These are phyloP conservation scores for Dasyprocta punctata DNA, from an alignment of 2,113 vertebrate species.

Conservation along the genomic window DNA sequence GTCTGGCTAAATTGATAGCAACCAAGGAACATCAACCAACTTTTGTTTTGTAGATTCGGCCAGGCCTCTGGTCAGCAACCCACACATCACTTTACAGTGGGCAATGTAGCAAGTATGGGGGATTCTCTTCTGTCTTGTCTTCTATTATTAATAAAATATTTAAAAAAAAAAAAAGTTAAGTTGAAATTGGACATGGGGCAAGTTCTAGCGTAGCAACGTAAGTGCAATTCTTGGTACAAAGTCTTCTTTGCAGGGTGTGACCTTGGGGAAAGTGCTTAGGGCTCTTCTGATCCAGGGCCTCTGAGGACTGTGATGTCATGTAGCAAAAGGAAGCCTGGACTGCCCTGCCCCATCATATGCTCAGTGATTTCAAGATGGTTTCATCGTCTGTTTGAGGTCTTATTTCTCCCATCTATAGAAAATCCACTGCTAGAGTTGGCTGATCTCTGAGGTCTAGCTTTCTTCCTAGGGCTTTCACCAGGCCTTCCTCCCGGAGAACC, in stretches of 20 bases:
- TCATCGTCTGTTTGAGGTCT: neutral
- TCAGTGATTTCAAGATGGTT: neutral
- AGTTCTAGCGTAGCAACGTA: too few species aligned
- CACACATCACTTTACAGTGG: too few species aligned
- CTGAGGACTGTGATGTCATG: neutral
- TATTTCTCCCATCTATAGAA: neutral
- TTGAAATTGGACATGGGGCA: neutral
- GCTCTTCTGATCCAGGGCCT: neutral
- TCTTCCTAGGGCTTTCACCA: slow-evolving; percentile 78
- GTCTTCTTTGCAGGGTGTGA: neutral
- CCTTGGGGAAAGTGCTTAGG: neutral
- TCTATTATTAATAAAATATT: too few species aligned
- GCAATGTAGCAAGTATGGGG: too few species aligned
- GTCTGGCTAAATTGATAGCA: too few species aligned
- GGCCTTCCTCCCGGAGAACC: slow-evolving; percentile 56
- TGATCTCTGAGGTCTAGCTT: neutral
- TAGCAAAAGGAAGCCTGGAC: neutral
- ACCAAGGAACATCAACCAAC: too few species aligned
- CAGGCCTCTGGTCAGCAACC: too few species aligned
- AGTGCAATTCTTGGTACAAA: neutral
- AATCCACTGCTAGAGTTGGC: neutral
- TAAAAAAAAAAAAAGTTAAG: neutral
- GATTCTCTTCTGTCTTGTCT: too few species aligned
- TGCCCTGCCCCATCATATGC: neutral
- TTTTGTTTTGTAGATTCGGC: too few species aligned